These are phyloP conservation scores for Cotesia glomerata DNA, from an alignment of 1,140 invertebrate species.

Conservation along the genomic window DNA sequence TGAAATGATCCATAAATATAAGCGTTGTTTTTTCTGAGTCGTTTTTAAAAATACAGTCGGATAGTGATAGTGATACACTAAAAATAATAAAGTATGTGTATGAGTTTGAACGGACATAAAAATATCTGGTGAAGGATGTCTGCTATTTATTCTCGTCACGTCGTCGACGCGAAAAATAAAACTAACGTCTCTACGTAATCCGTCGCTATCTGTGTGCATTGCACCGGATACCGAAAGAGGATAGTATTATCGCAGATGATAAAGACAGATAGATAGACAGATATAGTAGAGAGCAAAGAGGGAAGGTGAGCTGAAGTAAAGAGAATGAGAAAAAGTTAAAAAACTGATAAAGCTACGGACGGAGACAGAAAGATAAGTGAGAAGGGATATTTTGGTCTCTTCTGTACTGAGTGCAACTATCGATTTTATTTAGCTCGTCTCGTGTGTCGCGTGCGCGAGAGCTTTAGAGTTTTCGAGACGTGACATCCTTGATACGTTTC, in stretches of 20 bases:
- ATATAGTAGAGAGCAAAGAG: not conserved
- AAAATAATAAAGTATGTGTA: not conserved
- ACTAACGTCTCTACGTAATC: conserved; percentile 50
- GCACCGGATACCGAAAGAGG: conserved; percentile 47
- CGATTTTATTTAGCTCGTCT: conserved; percentile 58
- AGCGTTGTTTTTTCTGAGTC: not conserved
- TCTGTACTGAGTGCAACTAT: conserved; percentile 44
- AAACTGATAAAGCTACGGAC: not conserved
- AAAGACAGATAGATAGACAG: not conserved
- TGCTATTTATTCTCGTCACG: conserved; percentile 59
- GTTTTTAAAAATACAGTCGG: not conserved
- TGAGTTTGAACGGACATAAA: conserved; percentile 7
- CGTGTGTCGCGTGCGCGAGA: conserved; percentile 36
- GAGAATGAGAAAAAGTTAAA: not conserved
- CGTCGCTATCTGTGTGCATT: conserved; percentile 54
- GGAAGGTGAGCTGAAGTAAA: not conserved
- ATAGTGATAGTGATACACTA: not conserved
- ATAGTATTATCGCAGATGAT: conserved; percentile 13
- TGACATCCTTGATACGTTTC: conserved; percentile 16
- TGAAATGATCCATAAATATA: too few species aligned
- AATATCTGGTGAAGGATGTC: conserved; percentile 40
- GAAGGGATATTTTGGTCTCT: conserved; percentile 11
- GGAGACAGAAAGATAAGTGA: not conserved
- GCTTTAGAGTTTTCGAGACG: conserved; percentile 42
- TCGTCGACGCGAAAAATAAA: conserved; percentile 38